Evolutionary conservation across 2,888 invertebrate genomes (phyloP).

Genomic region (Pinctada fucata): DNA sequence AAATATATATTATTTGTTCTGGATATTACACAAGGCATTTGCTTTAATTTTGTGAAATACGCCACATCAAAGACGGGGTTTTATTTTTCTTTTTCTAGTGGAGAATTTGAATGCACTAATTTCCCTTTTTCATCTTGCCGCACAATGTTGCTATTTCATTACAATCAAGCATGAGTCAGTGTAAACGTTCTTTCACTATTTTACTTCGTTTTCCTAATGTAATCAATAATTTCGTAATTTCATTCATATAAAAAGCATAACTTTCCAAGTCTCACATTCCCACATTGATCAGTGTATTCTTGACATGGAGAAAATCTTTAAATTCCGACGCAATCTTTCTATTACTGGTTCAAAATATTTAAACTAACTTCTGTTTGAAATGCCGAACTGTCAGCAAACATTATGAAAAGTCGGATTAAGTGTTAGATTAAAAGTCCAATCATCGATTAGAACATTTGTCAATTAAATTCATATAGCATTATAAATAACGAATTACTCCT

Average conservation of each 20-base stretch:
- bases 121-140: background rate
- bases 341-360: background rate
- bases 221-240: constrained; percentile 2
- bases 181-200: background rate
- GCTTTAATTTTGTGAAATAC: too few species aligned
- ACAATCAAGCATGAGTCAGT: background rate
- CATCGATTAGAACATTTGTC: too few species aligned
- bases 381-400: background rate
- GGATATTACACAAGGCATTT: too few species aligned
- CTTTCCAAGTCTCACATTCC: background rate
- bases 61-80: too few species aligned
- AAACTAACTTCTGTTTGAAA: background rate
- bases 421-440: too few species aligned
- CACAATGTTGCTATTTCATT: background rate
- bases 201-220: background rate
- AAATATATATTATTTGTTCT: too few species aligned
- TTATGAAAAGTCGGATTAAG: too few species aligned
- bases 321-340: background rate
- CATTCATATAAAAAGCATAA: background rate
- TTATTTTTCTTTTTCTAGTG: background rate
- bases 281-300: background rate
- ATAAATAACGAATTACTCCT: too few species aligned
- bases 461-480: too few species aligned
- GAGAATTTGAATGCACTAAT: background rate
- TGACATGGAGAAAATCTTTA: background rate